Percentiles rank a stretch among this genome's conserved stretches.
Evolutionary conservation across 2,888 invertebrate species (phyloP).

Genomic region (Oscheius onirici): DNA sequence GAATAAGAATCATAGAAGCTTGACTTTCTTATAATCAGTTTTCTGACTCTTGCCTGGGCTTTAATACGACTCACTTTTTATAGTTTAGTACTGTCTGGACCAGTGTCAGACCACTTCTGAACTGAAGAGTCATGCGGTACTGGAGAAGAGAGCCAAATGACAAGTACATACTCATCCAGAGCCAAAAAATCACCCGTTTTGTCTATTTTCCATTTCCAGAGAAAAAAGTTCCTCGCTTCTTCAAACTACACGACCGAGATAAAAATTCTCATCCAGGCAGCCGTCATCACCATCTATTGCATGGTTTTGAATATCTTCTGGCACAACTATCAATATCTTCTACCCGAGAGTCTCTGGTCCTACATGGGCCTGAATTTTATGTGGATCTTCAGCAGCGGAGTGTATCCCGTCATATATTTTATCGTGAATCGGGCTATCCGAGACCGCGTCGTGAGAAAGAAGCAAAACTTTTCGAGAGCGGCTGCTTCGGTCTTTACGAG

Average conservation of each 20-base stretch:
- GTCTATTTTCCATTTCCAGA: slow-evolving; percentile 13
- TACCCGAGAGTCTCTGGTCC: slow-evolving; percentile 53
- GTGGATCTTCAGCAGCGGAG: slow-evolving; percentile 65
- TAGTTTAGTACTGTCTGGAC: too few species aligned
- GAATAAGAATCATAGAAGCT: too few species aligned
- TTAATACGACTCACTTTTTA: too few species aligned
- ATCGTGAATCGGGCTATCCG: slow-evolving; percentile 53
- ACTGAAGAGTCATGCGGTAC: too few species aligned
- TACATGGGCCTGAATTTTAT: slow-evolving; percentile 62
- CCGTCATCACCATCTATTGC: slow-evolving; percentile 63
- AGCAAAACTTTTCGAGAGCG: not conserved
- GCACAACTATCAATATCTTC: slow-evolving; percentile 59
- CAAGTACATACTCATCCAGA: too few species aligned
- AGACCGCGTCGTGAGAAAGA: slow-evolving; percentile 34
- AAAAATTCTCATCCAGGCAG: slow-evolving; percentile 61
- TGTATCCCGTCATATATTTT: slow-evolving; percentile 63
- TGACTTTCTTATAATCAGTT: too few species aligned
- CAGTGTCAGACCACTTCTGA: too few species aligned
- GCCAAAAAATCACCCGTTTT: too few species aligned
- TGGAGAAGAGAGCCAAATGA: too few species aligned
- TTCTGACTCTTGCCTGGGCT: too few species aligned
- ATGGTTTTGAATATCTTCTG: slow-evolving; percentile 60
- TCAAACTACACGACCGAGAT: slow-evolving; percentile 43
- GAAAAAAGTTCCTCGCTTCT: slow-evolving; percentile 30
- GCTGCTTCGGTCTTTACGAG: slow-evolving; percentile 13